These are phyloP conservation scores for Amphimallon solstitiale DNA, from an alignment of 2,888 invertebrate genomes.

Conservation along the genomic window DNA sequence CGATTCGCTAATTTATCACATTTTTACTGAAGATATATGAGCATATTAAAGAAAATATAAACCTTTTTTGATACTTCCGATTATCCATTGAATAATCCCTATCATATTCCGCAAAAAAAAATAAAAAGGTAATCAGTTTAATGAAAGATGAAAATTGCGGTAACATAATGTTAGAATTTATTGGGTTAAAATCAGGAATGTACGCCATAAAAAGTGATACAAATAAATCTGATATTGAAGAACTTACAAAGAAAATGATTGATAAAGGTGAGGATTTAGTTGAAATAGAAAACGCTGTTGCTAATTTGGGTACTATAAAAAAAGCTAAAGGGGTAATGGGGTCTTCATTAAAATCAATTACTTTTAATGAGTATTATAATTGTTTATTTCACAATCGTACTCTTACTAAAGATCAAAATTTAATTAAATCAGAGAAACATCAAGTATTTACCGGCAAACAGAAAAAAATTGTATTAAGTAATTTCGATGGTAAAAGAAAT, in stretches of 20 bases:
- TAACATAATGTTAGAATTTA: not conserved
- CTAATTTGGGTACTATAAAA: not conserved
- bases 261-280: not conserved
- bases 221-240: not conserved
- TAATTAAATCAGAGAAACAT: not conserved
- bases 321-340: not conserved
- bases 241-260: not conserved
- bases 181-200: conserved; percentile 1
- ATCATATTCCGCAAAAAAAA: conserved; percentile 48
- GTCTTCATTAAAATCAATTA: not conserved
- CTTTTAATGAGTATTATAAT: not conserved
- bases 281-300: not conserved
- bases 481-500: not conserved
- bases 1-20: not conserved
- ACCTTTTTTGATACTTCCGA: conserved; percentile 48
- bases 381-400: conserved; percentile 2
- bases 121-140: conserved; percentile 48
- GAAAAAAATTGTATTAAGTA: not conserved
- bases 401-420: not conserved
- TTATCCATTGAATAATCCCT: conserved; percentile 49
- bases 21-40: not conserved
- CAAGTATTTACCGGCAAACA: conserved; percentile 9
- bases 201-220: not conserved
- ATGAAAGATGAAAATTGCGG: conserved; percentile 50
- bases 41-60: too few relatives aligned